A percentile compares a stretch with the other conserved stretches of the same genome.
These are phyloP conservation scores for Micromys minutus DNA, from an alignment of 2,113 vertebrate genomes.

Conservation along the genomic window DNA sequence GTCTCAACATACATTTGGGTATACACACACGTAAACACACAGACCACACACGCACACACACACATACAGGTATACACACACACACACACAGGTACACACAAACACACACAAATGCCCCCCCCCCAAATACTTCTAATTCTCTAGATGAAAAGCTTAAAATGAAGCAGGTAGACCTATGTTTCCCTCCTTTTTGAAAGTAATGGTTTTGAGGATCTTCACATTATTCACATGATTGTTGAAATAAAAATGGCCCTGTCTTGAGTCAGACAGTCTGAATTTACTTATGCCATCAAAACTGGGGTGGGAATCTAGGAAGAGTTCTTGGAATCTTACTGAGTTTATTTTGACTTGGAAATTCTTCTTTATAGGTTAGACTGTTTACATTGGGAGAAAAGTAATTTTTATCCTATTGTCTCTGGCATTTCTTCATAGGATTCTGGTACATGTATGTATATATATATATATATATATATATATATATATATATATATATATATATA, in stretches of 20 bases:
- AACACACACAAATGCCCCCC: not conserved
- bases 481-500: too few species aligned
- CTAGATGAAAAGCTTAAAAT: slow-evolving; percentile 4
- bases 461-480: too few species aligned
- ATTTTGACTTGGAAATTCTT: slow-evolving; percentile 29
- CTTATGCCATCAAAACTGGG: slow-evolving; percentile 42
- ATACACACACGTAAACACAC: not conserved
- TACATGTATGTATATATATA: not conserved
- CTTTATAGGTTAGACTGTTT: not conserved
- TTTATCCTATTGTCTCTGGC: not conserved
- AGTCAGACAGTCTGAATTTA: not conserved
- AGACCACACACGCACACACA: too few species aligned
- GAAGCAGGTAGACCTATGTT: not conserved
- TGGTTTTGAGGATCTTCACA: slow-evolving; percentile 24
- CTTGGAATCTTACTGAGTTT: not conserved
- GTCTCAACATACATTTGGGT: not conserved
- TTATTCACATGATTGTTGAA: slow-evolving; percentile 52
- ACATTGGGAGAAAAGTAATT: not conserved
- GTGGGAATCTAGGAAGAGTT: slow-evolving; percentile 9
- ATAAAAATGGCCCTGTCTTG: slow-evolving; percentile 49
- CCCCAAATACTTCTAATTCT: not conserved
- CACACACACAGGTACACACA: not conserved
- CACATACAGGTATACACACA: too few species aligned
- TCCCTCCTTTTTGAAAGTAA: slow-evolving; percentile 12
- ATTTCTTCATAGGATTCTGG: not conserved